Conservation (phyloP, 2,797 vertebrate genomes). For the Spinus olivaceus region DNA sequence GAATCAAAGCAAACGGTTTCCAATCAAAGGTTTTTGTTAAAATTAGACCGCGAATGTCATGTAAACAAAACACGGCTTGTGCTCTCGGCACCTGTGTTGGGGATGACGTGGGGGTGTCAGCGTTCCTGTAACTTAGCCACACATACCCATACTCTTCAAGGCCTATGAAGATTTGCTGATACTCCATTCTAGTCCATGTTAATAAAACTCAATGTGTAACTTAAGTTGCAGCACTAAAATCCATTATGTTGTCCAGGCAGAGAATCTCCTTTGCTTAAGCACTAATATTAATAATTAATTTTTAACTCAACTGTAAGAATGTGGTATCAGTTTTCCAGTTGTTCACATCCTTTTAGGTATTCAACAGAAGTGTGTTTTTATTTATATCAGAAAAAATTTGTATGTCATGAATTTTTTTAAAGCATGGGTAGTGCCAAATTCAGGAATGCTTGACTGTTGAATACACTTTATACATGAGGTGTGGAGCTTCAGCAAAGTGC, state of each 20-base stretch:
- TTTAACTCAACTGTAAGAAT: not conserved
- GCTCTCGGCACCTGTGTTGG: not conserved
- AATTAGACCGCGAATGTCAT: rapidly evolving
- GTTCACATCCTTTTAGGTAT: not conserved
- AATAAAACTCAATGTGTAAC: not conserved
- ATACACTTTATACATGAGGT: not conserved
- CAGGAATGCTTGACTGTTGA: not conserved
- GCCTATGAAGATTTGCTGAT: not conserved
- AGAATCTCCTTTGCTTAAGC: not conserved
- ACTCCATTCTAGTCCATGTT: not conserved
- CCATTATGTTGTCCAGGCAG: not conserved
- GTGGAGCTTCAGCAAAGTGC: not conserved
- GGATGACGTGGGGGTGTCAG: rapidly evolving
- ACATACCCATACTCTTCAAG: rapidly evolving
- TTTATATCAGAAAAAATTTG: not conserved
- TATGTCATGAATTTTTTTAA: not conserved
- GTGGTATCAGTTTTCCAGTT: not conserved
- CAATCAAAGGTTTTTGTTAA: not conserved
- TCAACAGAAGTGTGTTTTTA: not conserved
- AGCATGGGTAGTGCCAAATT: not conserved
- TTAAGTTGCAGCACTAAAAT: not conserved
- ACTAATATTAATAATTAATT: not conserved
- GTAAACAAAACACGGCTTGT: rapidly evolving
- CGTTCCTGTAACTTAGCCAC: not conserved
- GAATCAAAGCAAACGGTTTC: not conserved